Evolutionary conservation across 2,113 vertebrate species (phyloP).

Genomic region (Orycteropus afer): DNA sequence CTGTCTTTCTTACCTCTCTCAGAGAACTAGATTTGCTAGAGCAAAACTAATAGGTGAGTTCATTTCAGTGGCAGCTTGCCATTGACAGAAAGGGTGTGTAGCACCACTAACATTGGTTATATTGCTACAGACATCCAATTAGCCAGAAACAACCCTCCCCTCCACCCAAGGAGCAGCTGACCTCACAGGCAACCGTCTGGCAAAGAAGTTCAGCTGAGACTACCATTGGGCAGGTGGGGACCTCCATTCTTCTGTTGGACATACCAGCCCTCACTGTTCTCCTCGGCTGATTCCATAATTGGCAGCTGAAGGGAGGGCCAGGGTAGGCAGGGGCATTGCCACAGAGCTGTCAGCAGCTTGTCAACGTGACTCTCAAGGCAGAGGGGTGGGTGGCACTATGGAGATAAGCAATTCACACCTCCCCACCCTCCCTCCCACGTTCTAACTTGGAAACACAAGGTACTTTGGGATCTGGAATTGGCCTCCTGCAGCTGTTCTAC

Average conservation of each 20-base stretch:
- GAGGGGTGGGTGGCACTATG: constrained; percentile 67
- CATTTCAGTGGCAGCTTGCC: background rate
- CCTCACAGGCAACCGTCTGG: background rate
- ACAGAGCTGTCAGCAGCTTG: constrained; percentile 55
- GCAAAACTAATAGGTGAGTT: background rate
- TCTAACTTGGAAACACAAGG: constrained; percentile 65
- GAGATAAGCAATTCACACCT: constrained; percentile 70
- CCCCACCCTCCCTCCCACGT: constrained; percentile 67
- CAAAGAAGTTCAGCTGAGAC: background rate
- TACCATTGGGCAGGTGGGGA: background rate
- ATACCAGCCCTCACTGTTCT: background rate
- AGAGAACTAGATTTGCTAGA: background rate
- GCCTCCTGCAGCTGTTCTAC: constrained; percentile 25
- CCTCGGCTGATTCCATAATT: background rate
- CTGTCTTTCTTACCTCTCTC: background rate
- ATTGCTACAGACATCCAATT: background rate
- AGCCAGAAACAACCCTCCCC: background rate
- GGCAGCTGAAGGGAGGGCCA: background rate
- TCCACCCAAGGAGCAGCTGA: background rate
- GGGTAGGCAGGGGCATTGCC: constrained; percentile 26
- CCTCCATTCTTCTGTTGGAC: background rate
- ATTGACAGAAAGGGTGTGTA: background rate
- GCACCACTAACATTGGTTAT: background rate
- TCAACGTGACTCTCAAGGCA: constrained; percentile 1
- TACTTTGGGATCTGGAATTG: constrained; percentile 30